These are phyloP conservation scores for Lethrus apterus DNA, from an alignment of 1,140 invertebrate genomes.

Conservation along the genomic window DNA sequence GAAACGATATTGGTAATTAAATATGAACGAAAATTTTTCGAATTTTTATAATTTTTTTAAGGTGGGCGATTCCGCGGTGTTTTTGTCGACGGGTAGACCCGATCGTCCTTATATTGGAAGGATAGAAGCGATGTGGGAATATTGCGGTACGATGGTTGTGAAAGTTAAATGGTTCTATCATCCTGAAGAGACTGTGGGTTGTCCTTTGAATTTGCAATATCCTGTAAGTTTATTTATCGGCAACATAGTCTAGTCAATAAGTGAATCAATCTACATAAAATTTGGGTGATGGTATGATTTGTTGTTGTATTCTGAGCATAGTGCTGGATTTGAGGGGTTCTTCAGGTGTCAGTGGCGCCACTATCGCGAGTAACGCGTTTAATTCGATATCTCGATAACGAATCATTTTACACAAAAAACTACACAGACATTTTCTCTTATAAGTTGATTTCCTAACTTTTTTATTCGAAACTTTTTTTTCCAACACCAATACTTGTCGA, in stretches of 20 bases:
- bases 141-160: slow-evolving; percentile 78
- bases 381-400: too few relatives aligned
- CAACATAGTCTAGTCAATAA: neutral
- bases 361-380: too few relatives aligned
- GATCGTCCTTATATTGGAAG: slow-evolving; percentile 87
- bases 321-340: too few relatives aligned
- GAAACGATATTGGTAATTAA: slow-evolving; percentile 69
- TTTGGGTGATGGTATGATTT: neutral
- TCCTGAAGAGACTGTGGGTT: slow-evolving; percentile 82
- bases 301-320: neutral
- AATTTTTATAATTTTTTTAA: slow-evolving; percentile 35
- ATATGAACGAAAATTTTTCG: too few relatives aligned
- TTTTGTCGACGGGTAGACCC: slow-evolving; percentile 79
- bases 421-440: too few relatives aligned
- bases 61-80: slow-evolving; percentile 87
- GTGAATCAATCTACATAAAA: neutral
- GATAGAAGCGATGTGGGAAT: slow-evolving; percentile 88
- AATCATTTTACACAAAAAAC: too few relatives aligned
- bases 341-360: too few relatives aligned
- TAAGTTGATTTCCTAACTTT: too few relatives aligned
- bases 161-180: slow-evolving; percentile 95
- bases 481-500: too few relatives aligned
- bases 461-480: too few relatives aligned
- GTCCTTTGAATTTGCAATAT: slow-evolving; percentile 56
- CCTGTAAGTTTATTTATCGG: slow-evolving; percentile 51